These are phyloP conservation scores for Morone chrysops DNA, from an alignment of 2,113 vertebrate species.

Conservation along the genomic window DNA sequence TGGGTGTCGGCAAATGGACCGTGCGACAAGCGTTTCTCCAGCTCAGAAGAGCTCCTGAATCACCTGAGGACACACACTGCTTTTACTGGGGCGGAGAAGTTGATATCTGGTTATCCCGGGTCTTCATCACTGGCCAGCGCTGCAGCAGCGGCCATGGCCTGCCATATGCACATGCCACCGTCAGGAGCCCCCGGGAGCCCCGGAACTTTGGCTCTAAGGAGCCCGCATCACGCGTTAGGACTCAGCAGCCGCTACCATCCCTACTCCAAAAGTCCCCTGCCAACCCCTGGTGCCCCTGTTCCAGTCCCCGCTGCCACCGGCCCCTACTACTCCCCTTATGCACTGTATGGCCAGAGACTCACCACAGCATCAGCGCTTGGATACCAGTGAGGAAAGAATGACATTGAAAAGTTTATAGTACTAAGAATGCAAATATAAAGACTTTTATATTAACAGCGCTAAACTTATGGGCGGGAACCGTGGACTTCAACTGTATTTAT, in stretches of 20 bases:
- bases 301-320: conserved; percentile 96
- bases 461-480: conserved; percentile 94
- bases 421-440: conserved; percentile 87
- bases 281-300: conserved; percentile 92
- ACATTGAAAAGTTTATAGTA: conserved; percentile 83
- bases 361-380: conserved; percentile 98
- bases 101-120: conserved; percentile 95
- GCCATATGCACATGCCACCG: conserved; percentile 98
- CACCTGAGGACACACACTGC: conserved; percentile 99
- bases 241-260: conserved; percentile 98
- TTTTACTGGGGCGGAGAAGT: conserved; percentile 96
- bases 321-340: conserved; percentile 98
- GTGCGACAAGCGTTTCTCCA: conserved; percentile 98
- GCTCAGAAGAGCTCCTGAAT: conserved; percentile 97
- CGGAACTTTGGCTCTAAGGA: conserved; percentile 92
- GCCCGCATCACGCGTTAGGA: conserved; percentile 97
- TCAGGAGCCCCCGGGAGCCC: conserved; percentile 93
- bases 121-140: conserved; percentile 95
- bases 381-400: conserved; percentile 90
- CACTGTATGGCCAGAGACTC: conserved; percentile 99
- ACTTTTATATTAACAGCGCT: conserved; percentile 90
- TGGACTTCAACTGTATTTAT: conserved; percentile 98
- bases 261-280: conserved; percentile 98
- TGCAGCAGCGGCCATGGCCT: conserved; percentile 97
- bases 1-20: conserved; percentile 99